Conservation (phyloP, 2,888 invertebrate species). For the Lasioglossum pauxillum region DNA sequence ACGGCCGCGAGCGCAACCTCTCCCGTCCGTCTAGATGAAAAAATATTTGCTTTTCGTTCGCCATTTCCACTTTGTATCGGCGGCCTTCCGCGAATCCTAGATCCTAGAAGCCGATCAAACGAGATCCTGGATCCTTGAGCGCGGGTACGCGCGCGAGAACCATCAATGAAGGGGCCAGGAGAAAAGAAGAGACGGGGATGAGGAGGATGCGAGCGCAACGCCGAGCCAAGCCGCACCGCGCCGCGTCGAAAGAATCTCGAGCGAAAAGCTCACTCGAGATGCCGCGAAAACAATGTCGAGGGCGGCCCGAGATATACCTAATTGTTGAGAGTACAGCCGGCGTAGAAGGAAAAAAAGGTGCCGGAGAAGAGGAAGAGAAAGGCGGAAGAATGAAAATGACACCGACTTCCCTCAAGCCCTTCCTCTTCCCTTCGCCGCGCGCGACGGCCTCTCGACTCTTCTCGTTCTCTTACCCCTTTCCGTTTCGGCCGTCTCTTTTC, state of each 20-base stretch:
- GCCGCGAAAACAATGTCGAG: constrained; percentile 76
- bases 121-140: constrained; percentile 11
- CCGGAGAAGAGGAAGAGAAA: constrained; percentile 59
- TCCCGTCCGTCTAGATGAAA: constrained; percentile 22
- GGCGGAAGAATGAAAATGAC: constrained; percentile 72
- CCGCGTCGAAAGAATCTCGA: constrained; percentile 71
- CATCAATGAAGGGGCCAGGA: no score
- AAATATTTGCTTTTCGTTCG: constrained; percentile 35
- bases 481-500: constrained; percentile 30
- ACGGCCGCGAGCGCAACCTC: constrained; percentile 25
- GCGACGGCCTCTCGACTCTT: background rate
- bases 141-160: constrained; percentile 7
- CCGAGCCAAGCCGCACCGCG: constrained; percentile 30
- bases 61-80: background rate
- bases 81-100: background rate
- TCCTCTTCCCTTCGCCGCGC: constrained; percentile 30
- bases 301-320: constrained; percentile 73
- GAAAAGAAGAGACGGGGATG: constrained; percentile 25
- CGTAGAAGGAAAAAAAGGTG: constrained; percentile 62
- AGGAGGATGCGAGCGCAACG: constrained; percentile 37
- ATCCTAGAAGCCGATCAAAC: background rate
- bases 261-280: constrained; percentile 74
- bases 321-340: constrained; percentile 72
- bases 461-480: constrained; percentile 33
- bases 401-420: constrained; percentile 68